A percentile compares a stretch with the other conserved stretches of the same genome.
These are phyloP conservation scores for Dryobotodes eremita DNA, from an alignment of 2,888 invertebrate genomes.

Conservation along the genomic window DNA sequence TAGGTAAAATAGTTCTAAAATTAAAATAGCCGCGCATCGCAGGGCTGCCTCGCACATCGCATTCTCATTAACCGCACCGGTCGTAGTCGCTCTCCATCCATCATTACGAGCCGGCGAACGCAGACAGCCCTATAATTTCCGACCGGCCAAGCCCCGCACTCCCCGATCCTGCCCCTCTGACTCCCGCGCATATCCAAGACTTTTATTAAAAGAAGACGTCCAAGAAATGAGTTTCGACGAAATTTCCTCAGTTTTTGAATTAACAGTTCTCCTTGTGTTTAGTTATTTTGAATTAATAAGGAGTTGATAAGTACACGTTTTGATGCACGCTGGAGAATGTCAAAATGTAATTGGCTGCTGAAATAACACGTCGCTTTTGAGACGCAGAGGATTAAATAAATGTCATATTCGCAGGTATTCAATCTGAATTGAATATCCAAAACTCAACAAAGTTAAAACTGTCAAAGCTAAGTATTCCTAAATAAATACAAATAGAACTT, in stretches of 20 bases:
- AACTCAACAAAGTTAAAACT: background rate
- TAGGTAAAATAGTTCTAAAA: slow-evolving; percentile 68
- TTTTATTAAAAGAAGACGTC: slow-evolving; percentile 85
- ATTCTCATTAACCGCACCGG: slow-evolving; percentile 83
- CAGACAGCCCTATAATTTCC: slow-evolving; percentile 88
- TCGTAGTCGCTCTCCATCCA: slow-evolving; percentile 81
- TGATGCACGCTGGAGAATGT: slow-evolving; percentile 44
- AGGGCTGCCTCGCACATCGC: slow-evolving; percentile 81
- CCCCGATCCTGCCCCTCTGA: slow-evolving; percentile 62
- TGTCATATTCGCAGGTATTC: slow-evolving; percentile 4
- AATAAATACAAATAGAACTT: slow-evolving; percentile 36
- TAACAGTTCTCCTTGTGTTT: slow-evolving; percentile 68
- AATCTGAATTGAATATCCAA: slow-evolving; percentile 9
- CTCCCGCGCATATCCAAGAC: slow-evolving; percentile 70
- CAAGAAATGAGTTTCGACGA: slow-evolving; percentile 82
- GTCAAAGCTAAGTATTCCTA: slow-evolving; percentile 25
- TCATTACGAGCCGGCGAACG: slow-evolving; percentile 84
- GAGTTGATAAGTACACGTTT: slow-evolving; percentile 51
- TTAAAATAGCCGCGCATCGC: slow-evolving; percentile 69
- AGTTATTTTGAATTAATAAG: slow-evolving; percentile 62
- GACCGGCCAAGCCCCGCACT: slow-evolving; percentile 71
- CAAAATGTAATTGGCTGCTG: slow-evolving; percentile 52
- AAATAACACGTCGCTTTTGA: slow-evolving; percentile 23
- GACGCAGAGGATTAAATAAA: slow-evolving; percentile 50
- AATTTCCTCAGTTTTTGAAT: slow-evolving; percentile 78